A percentile compares a stretch with the other conserved stretches of the same genome.
Conservation (phyloP, 1,140 invertebrate species). For the Anastrepha ludens region DNA sequence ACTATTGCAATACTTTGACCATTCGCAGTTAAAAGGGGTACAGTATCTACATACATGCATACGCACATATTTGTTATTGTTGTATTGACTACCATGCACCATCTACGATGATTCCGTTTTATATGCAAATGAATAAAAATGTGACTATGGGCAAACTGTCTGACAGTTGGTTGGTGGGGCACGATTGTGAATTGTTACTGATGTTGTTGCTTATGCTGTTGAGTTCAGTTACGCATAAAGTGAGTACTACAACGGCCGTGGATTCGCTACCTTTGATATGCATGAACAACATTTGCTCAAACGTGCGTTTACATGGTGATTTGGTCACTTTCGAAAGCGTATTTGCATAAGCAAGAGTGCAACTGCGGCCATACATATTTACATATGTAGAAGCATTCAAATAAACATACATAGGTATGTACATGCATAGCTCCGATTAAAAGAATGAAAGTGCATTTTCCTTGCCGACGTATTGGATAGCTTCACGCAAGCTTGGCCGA, state of each 20-base stretch:
- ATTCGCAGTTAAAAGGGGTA: too few species aligned
- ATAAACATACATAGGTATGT: background rate
- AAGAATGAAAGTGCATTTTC: background rate
- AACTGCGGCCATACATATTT: constrained; percentile 14
- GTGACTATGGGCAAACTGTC: background rate
- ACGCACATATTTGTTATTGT: background rate
- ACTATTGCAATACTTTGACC: too few species aligned
- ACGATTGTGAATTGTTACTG: too few species aligned
- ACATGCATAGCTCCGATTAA: background rate
- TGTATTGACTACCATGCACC: background rate
- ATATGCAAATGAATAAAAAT: background rate
- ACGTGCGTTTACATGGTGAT: constrained; percentile 55
- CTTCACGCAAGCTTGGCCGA: background rate
- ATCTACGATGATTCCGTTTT: background rate
- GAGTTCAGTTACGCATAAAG: background rate
- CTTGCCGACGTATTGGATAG: background rate
- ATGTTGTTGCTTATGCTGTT: background rate
- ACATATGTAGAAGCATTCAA: background rate
- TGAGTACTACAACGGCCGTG: background rate
- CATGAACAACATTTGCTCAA: constrained; percentile 47
- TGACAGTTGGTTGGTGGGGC: background rate
- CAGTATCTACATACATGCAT: too few species aligned
- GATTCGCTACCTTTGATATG: constrained; percentile 3
- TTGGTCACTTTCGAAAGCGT: constrained; percentile 56
- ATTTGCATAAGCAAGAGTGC: constrained; percentile 55